A percentile compares a stretch with the other conserved stretches of the same genome.
phyloP scores from a whole-genome alignment of 2,797 vertebrate genomes.

The Synaphobranchus kaupii region DNA sequence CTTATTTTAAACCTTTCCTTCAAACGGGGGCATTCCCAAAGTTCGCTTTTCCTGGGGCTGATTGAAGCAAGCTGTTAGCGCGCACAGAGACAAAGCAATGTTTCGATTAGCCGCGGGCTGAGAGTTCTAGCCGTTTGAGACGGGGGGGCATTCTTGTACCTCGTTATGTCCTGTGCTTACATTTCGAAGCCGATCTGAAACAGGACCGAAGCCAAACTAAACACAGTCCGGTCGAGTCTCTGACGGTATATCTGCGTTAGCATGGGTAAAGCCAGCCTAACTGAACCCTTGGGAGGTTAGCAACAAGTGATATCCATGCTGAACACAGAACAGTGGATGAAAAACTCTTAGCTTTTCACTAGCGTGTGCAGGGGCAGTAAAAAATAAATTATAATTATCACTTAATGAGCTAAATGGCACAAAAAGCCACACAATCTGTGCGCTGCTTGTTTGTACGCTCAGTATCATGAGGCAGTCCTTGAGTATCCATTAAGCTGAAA shows the following conservation, averaged over 20 bases:
- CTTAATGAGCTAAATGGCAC: constrained; percentile 43
- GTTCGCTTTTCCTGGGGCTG: constrained; percentile 31
- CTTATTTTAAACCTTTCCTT: constrained; percentile 14
- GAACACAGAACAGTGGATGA: constrained; percentile 30
- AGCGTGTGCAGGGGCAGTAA: constrained; percentile 16
- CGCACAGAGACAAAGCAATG: constrained; percentile 33
- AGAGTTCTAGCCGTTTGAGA: constrained; percentile 19
- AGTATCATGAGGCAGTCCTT: constrained; percentile 53
- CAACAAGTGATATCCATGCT: not conserved
- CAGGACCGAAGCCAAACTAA: constrained; percentile 44
- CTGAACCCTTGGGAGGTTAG: constrained; percentile 38
- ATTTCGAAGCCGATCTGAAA: constrained; percentile 39
- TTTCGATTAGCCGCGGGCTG: constrained; percentile 12
- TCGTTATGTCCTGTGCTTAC: constrained; percentile 25
- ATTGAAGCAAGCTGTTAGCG: constrained; percentile 49
- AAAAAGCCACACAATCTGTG: constrained; percentile 50
- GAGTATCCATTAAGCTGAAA: constrained; percentile 64
- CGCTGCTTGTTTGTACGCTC: constrained; percentile 31
- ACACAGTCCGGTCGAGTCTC: constrained; percentile 38
- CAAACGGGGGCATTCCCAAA: constrained; percentile 29
- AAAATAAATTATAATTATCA: constrained; percentile 10
- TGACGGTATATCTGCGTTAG: constrained; percentile 40
- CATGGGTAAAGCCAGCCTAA: constrained; percentile 45
- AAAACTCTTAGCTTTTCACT: constrained; percentile 39
- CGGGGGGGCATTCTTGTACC: constrained; percentile 4